A percentile compares a stretch with the other conserved stretches of the same genome.
These are phyloP conservation scores for Echeneis naucrates DNA, from an alignment of 2,797 vertebrate species.

Conservation along the genomic window DNA sequence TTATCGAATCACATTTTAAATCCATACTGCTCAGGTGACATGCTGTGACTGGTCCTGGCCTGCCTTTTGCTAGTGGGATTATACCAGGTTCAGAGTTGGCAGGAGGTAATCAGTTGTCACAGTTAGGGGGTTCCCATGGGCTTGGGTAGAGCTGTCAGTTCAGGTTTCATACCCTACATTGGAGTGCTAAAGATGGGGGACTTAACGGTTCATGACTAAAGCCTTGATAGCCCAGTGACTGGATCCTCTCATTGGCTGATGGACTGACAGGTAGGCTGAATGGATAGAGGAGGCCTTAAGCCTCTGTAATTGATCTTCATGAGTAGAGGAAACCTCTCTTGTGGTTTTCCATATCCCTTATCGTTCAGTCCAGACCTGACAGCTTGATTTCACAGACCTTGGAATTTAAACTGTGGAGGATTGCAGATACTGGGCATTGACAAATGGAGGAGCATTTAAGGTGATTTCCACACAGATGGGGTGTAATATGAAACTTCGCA, in stretches of 20 bases:
- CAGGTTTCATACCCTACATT: slow-evolving; percentile 66
- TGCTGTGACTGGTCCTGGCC: slow-evolving; percentile 37
- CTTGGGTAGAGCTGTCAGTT: slow-evolving; percentile 64
- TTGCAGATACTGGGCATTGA: slow-evolving; percentile 69
- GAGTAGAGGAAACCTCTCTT: slow-evolving; percentile 67
- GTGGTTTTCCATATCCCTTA: slow-evolving; percentile 67
- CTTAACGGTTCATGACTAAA: slow-evolving; percentile 70
- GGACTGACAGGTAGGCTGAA: slow-evolving; percentile 55
- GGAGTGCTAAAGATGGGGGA: slow-evolving; percentile 56
- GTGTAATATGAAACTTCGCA: slow-evolving; percentile 47
- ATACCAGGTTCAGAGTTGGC: slow-evolving; percentile 57
- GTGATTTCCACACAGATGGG: slow-evolving; percentile 54
- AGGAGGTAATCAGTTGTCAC: slow-evolving; percentile 70
- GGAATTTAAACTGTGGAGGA: slow-evolving; percentile 67
- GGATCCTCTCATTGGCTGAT: slow-evolving; percentile 51
- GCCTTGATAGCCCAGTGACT: slow-evolving; percentile 65
- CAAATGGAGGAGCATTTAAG: slow-evolving; percentile 65
- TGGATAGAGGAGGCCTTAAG: slow-evolving; percentile 60
- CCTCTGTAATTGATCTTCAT: slow-evolving; percentile 79
- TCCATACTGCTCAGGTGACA: slow-evolving; percentile 37
- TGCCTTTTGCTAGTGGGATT: slow-evolving; percentile 55
- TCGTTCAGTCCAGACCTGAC: slow-evolving; percentile 72
- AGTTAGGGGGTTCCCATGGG: slow-evolving; percentile 57
- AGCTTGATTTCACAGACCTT: slow-evolving; percentile 74
- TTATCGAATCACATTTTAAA: slow-evolving; percentile 47